These are phyloP conservation scores for Ganaspis sp. DNA, from an alignment of 1,140 invertebrate species.

Conservation along the genomic window DNA sequence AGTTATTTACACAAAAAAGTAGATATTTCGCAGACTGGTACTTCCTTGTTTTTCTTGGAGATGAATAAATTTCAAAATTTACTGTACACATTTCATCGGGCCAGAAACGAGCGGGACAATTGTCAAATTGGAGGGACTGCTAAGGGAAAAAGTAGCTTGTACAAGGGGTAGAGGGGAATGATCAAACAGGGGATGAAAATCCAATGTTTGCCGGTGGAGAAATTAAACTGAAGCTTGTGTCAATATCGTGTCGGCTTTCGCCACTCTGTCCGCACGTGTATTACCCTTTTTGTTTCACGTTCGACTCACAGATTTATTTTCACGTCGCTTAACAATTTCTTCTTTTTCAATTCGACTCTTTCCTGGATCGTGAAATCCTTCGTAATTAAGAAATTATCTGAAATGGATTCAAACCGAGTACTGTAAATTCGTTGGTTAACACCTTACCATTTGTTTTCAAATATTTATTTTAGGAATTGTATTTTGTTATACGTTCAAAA, in stretches of 20 bases:
- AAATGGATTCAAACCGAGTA: too few species aligned
- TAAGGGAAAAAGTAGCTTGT: constrained; percentile 18
- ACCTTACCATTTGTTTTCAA: too few species aligned
- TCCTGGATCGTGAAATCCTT: too few species aligned
- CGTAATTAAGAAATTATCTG: too few species aligned
- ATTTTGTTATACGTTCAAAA: too few species aligned
- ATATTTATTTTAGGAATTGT: too few species aligned
- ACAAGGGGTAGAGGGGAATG: constrained; percentile 46
- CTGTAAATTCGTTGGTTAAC: too few species aligned
- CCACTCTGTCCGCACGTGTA: constrained; percentile 60
- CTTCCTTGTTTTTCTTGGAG: not conserved
- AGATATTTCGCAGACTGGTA: not conserved
- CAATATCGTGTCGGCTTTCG: constrained; percentile 73
- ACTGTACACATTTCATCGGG: not conserved
- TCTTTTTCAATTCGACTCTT: not conserved
- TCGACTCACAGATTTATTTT: constrained; percentile 54
- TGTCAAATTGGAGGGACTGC: not conserved
- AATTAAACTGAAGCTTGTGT: constrained; percentile 75
- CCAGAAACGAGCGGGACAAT: not conserved
- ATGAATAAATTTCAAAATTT: constrained; percentile 3
- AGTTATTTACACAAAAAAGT: not conserved
- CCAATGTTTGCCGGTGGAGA: constrained; percentile 71
- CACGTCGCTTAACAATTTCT: constrained; percentile 12
- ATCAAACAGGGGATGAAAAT: constrained; percentile 64
- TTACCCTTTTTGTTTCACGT: constrained; percentile 58